These are phyloP conservation scores for Cataglyphis rosenhaueri DNA, from an alignment of 2,888 invertebrate species.

Conservation along the genomic window DNA sequence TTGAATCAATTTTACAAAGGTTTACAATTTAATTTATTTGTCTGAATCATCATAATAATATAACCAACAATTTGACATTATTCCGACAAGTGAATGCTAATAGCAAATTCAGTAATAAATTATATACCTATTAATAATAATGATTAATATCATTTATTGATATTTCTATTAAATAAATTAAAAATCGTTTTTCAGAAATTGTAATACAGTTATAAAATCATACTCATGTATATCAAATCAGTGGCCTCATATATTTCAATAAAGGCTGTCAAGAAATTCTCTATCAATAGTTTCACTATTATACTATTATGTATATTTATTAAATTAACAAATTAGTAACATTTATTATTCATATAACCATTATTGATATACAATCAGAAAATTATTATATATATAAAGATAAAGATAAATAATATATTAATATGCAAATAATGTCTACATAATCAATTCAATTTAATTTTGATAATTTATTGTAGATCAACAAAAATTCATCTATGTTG, in stretches of 20 bases:
- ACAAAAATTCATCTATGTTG: background rate
- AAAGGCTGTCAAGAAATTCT: background rate
- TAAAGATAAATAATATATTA: background rate
- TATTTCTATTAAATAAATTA: slow-evolving; percentile 29
- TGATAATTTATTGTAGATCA: background rate
- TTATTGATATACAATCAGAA: background rate
- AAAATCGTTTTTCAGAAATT: background rate
- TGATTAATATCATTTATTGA: slow-evolving; percentile 37
- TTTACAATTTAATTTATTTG: background rate
- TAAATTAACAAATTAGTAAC: slow-evolving; percentile 31
- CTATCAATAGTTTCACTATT: slow-evolving; percentile 3
- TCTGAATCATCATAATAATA: background rate
- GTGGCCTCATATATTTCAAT: slow-evolving; percentile 38
- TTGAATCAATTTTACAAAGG: background rate
- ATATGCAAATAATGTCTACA: background rate
- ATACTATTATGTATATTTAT: background rate
- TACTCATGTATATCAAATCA: background rate
- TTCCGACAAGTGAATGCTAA: background rate
- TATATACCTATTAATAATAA: slow-evolving; percentile 19
- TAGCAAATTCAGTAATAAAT: slow-evolving; percentile 14
- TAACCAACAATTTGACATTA: background rate
- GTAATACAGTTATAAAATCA: background rate
- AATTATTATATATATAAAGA: background rate
- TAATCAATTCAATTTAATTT: background rate
- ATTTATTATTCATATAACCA: background rate